Evolutionary conservation across 2,888 invertebrate species (phyloP).

Genomic region (Cryptus viduatorius): DNA sequence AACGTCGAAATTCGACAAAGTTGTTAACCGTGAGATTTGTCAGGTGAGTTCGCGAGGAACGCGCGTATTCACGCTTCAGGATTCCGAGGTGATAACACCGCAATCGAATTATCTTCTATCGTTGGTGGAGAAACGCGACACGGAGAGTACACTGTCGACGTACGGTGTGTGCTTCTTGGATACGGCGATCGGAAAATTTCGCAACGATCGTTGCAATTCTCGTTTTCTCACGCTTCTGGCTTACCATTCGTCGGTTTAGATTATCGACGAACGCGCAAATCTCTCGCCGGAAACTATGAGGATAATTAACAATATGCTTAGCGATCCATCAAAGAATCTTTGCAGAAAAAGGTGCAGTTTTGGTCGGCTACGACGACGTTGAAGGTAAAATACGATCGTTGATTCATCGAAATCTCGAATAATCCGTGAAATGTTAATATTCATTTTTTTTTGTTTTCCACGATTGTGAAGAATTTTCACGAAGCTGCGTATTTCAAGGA

Average conservation of each 20-base stretch:
- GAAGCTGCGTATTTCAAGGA: slow-evolving; percentile 82
- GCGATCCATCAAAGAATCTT: slow-evolving; percentile 90
- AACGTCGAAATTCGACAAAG: slow-evolving; percentile 93
- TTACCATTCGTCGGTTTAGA: slow-evolving; percentile 95
- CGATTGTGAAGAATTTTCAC: slow-evolving; percentile 78
- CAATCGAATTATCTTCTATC: slow-evolving; percentile 91
- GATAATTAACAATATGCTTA: slow-evolving; percentile 90
- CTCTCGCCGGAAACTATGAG: slow-evolving; percentile 89
- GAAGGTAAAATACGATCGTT: slow-evolving; percentile 83
- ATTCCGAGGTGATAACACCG: slow-evolving; percentile 90
- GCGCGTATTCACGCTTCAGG: slow-evolving; percentile 93
- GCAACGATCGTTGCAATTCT: slow-evolving; percentile 96
- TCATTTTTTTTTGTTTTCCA: slow-evolving; percentile 51
- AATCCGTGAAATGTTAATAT: slow-evolving; percentile 1
- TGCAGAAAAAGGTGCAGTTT: slow-evolving; percentile 90
- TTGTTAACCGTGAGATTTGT: slow-evolving; percentile 97
- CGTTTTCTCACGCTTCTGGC: slow-evolving; percentile 95
- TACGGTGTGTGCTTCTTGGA: slow-evolving; percentile 98
- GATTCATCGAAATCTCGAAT: not conserved
- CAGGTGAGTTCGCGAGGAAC: slow-evolving; percentile 96
- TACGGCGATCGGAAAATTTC: slow-evolving; percentile 95
- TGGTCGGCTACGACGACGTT: slow-evolving; percentile 92
- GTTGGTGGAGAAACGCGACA: slow-evolving; percentile 90
- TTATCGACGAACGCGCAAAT: slow-evolving; percentile 91
- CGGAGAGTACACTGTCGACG: slow-evolving; percentile 85